Evolutionary conservation across 2,888 invertebrate genomes (phyloP).

Genomic region (Odontocolon sp.): DNA sequence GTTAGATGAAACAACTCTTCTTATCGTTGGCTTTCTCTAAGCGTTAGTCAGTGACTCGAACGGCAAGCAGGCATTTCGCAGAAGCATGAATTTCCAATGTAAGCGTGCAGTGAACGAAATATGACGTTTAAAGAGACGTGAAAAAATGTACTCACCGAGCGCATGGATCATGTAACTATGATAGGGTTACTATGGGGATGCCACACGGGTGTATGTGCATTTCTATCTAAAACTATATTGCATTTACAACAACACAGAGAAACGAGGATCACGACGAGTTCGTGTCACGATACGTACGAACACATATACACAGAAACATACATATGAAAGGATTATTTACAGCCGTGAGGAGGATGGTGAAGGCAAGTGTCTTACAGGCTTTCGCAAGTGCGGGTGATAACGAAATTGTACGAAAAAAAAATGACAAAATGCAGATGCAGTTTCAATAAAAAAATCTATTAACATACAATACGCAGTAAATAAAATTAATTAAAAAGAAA

Average conservation of each 20-base stretch:
- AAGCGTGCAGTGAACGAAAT: conserved; percentile 40
- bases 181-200: conserved; percentile 73
- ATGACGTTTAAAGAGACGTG: conserved; percentile 47
- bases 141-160: conserved; percentile 78
- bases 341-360: conserved; percentile 18
- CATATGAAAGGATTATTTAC: conserved; percentile 32
- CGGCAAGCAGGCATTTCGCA: conserved; percentile 48
- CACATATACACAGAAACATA: conserved; percentile 16
- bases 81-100: conserved; percentile 44
- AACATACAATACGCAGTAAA: conserved; percentile 68
- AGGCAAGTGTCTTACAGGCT: conserved; percentile 7
- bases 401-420: conserved; percentile 61
- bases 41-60: conserved; percentile 47
- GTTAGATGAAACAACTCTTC: conserved; percentile 7
- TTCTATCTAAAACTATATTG: conserved; percentile 49
- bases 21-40: conserved; percentile 19
- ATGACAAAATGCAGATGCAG: conserved; percentile 74
- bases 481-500: conserved; percentile 46
- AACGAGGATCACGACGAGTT: conserved; percentile 11
- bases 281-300: conserved; percentile 12
- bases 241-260: conserved; percentile 65
- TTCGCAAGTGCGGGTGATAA: conserved; percentile 42
- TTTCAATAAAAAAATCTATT: conserved; percentile 75
- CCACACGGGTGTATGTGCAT: conserved; percentile 71
- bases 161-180: conserved; percentile 71